These are phyloP conservation scores for Brachionus plicatilis DNA, from an alignment of 1,140 invertebrate species.

Conservation along the genomic window DNA sequence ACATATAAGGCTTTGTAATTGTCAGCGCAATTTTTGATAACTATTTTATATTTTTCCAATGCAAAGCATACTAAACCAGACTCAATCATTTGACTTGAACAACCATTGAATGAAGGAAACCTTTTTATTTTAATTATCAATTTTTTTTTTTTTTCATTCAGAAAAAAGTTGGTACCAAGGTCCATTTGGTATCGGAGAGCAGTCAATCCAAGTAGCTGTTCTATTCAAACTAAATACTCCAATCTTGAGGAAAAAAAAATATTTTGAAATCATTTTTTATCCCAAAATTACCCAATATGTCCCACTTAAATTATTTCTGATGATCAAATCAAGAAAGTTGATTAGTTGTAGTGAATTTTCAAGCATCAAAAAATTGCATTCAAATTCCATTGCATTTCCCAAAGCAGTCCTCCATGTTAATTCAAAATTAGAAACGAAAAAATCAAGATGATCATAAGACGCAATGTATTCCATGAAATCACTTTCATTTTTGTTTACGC, in stretches of 20 bases:
- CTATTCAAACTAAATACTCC: not conserved
- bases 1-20: not conserved
- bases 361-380: not conserved
- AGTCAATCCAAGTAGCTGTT: not conserved
- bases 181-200: not conserved
- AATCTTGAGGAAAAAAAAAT: not conserved
- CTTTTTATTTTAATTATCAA: not conserved
- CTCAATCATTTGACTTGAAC: not conserved
- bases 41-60: not conserved
- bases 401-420: not conserved
- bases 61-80: not conserved
- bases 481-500: not conserved
- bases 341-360: not conserved
- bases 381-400: not conserved
- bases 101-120: not conserved
- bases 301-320: not conserved
- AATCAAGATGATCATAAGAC: not conserved
- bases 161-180: not conserved
- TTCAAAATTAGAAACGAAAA: not conserved
- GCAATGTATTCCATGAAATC: not conserved
- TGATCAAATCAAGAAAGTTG: not conserved
- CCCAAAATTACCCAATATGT: not conserved
- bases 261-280: not conserved
- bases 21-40: not conserved
- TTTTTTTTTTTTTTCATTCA: not conserved